Conservation (phyloP, 2,113 vertebrate genomes). For the Pycnonotus jocosus region DNA sequence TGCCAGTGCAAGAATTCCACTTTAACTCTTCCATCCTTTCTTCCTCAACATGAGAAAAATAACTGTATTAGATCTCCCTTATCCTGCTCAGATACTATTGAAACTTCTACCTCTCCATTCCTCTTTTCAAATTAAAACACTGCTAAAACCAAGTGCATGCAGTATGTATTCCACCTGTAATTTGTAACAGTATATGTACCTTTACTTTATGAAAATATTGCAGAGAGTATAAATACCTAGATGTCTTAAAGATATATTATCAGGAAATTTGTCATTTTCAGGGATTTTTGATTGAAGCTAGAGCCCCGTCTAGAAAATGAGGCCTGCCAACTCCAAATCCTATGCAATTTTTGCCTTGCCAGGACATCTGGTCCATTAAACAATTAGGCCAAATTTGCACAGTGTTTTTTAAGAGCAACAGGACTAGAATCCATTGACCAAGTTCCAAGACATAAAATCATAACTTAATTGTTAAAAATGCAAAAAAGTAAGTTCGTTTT, state of each 20-base stretch:
- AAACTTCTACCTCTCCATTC: background rate
- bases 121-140: background rate
- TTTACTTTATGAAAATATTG: background rate
- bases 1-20: background rate
- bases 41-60: background rate
- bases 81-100: background rate
- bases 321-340: background rate
- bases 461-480: background rate
- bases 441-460: background rate
- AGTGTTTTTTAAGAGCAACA: background rate
- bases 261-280: background rate
- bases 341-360: background rate
- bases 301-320: background rate
- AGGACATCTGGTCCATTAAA: background rate
- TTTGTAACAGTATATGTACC: background rate
- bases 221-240: background rate
- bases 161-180: background rate
- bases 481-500: background rate
- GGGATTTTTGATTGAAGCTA: background rate
- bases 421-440: background rate
- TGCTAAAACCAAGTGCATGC: background rate
- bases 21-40: background rate
- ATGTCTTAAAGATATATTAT: background rate
- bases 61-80: background rate
- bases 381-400: background rate